Evolutionary conservation across 1,140 invertebrate species (phyloP), one percentile per base, ranked within the genome.

Genomic region (Anthonomus grandis): DNA sequence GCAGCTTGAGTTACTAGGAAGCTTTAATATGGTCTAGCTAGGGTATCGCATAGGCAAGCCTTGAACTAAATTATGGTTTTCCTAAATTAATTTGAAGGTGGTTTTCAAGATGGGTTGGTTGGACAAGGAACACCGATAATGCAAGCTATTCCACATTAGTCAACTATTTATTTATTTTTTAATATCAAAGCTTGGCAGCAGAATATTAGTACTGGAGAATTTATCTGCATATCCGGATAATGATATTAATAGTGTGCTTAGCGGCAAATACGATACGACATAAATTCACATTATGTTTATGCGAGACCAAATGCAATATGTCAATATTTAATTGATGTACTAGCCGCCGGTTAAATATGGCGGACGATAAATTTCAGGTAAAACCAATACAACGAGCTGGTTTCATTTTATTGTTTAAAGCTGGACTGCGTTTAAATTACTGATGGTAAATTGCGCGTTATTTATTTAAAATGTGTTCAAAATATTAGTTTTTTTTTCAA

Each of bases 1-100:
- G 60, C 66, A 65, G 54, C 59, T 56, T 67, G 65, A 67, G 59
- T 67, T 64, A 67, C 64, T 65, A 34, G 59, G 64, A 59, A 55
- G 62, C 57, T n/a, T 67, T 67, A 67, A 67, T 67, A 65, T 62
- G 62, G 60, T 59, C 60, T 48, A 38, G 41, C 46, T 31, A 23
- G 31, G 10, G 46, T 48, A 48, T 31, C 23, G 46, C 46, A 15
- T 34, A 15, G 9, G 25, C 25, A 10, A 36, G 10, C 31, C 46
- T 48, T 18, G 15, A n/a, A 13, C n/a, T 38, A 38, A 38, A 17
- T 38, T 38, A 38, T 38, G 36, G 4, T 4, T 38, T 38, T 4
- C n/a, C 4, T 38, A 38, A 38, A 38, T 38, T 38, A 38, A 38
- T 12, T n/a, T n/a, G n/a, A n/a, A n/a, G n/a, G n/a, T n/a, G n/a